A percentile compares a stretch with the other conserved stretches of the same genome.
Evolutionary conservation across 2,113 vertebrate species (phyloP).

Genomic region (Cheirogaleus medius): DNA sequence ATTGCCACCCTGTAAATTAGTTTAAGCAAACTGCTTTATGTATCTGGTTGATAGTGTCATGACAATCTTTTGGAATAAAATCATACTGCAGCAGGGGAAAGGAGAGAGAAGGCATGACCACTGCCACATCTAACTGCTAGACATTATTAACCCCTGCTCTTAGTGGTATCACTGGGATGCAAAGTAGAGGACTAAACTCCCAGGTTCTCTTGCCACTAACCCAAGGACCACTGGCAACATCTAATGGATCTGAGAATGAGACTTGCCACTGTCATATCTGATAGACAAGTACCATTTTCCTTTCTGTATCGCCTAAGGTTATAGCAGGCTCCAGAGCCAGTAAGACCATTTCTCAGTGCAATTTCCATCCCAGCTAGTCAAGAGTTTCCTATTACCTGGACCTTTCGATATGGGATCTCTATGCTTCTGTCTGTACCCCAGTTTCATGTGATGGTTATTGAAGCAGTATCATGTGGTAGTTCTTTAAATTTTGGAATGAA

Average conservation of each 20-base stretch:
- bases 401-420: neutral
- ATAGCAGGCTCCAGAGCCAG: neutral
- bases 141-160: neutral
- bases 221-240: neutral
- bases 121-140: neutral
- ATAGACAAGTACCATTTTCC: neutral
- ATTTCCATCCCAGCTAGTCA: neutral
- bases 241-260: neutral
- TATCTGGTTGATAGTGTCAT: neutral
- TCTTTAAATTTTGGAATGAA: slow-evolving; percentile 16
- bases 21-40: slow-evolving; percentile 24
- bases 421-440: neutral
- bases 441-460: neutral
- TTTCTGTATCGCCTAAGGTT: neutral
- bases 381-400: neutral
- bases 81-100: neutral
- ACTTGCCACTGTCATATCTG: neutral
- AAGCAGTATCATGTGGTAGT: neutral
- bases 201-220: neutral
- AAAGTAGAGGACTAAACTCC: neutral
- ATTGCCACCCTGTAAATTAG: neutral
- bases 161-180: neutral
- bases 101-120: neutral
- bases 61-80: neutral
- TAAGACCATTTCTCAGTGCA: neutral